Evolutionary conservation across 2,797 vertebrate genomes (phyloP).

Genomic region (Carduelis carduelis): DNA sequence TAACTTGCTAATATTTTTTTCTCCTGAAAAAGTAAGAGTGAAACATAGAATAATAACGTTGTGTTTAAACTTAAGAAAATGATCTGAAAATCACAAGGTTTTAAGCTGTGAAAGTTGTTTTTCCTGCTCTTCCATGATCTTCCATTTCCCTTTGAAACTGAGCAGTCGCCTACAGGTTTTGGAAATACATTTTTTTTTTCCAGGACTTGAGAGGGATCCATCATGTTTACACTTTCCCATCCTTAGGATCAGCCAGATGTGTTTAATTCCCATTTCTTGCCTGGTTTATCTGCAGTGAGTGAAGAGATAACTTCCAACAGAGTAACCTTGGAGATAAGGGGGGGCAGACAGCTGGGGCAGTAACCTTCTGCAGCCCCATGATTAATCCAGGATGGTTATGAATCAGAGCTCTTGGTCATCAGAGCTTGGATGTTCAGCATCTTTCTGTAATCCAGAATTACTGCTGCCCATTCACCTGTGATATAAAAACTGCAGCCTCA

Average conservation of each 20-base stretch:
- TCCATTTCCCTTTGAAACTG: neutral
- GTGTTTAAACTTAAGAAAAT: neutral
- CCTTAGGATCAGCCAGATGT: neutral
- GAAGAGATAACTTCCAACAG: slow-evolving; percentile 17
- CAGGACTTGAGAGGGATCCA: neutral
- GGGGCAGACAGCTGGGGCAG: slow-evolving; percentile 12
- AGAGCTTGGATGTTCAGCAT: neutral
- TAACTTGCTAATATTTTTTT: neutral
- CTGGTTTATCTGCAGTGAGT: neutral
- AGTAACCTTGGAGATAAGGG: slow-evolving; percentile 13
- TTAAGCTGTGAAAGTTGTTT: neutral
- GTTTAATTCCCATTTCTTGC: slow-evolving; percentile 6
- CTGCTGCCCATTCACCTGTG: neutral
- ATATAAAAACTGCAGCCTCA: neutral
- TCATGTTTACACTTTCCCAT: neutral
- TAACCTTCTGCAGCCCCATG: neutral
- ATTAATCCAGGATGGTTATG: slow-evolving; percentile 24
- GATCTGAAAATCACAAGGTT: neutral
- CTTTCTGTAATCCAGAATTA: neutral
- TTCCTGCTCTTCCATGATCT: neutral
- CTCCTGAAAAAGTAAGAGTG: neutral
- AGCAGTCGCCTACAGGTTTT: neutral
- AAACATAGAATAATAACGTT: neutral
- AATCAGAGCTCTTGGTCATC: neutral
- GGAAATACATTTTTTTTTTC: neutral